These are phyloP conservation scores for Drosophila silvestris DNA, from an alignment of 2,888 invertebrate genomes.

Conservation along the genomic window DNA sequence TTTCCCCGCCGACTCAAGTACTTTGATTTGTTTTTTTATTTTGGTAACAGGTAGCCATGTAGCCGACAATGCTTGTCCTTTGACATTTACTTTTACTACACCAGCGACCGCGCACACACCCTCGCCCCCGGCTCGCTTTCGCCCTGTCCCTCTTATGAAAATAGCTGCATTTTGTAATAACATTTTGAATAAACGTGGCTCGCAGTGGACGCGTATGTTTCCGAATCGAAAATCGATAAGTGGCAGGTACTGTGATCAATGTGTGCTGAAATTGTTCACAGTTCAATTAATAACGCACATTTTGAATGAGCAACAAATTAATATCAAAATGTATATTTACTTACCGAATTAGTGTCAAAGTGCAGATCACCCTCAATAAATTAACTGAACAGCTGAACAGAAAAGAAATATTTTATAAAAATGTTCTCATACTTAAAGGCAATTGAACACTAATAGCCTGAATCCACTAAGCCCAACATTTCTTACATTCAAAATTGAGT, in stretches of 20 bases:
- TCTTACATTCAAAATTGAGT: too few relatives aligned
- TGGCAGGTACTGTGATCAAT: conserved; percentile 34
- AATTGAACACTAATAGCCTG: neutral
- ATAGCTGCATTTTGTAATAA: conserved; percentile 28
- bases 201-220: conserved; percentile 38
- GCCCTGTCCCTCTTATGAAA: neutral
- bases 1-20: neutral
- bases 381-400: neutral
- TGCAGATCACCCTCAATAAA: neutral
- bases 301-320: conserved; percentile 14
- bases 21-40: conserved; percentile 8
- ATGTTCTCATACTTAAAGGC: neutral
- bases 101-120: neutral
- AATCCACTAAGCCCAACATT: neutral
- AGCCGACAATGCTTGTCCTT: conserved; percentile 58
- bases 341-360: neutral
- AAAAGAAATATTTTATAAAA: neutral
- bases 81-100: conserved; percentile 59
- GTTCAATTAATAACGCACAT: conserved; percentile 46
- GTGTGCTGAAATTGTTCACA: conserved; percentile 26
- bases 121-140: neutral
- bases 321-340: neutral
- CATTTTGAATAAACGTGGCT: conserved; percentile 44
- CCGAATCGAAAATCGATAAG: conserved; percentile 70
- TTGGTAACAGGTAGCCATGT: conserved; percentile 38